These are phyloP conservation scores for Chrysolina haemoptera DNA, from an alignment of 2,888 invertebrate genomes.

Conservation along the genomic window DNA sequence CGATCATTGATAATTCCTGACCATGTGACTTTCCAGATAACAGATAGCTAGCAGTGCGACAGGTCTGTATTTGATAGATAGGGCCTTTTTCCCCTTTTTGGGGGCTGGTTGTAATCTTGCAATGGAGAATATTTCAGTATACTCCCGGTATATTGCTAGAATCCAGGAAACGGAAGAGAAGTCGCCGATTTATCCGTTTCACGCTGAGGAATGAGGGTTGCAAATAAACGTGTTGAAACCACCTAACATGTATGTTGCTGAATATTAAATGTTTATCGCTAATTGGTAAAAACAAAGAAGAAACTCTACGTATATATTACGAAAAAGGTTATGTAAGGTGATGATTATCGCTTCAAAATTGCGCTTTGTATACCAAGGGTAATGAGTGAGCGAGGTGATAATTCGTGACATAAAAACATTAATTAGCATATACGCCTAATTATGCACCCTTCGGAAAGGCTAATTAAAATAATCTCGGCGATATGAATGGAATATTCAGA, in stretches of 20 bases:
- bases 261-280: conserved; percentile 28
- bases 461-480: not conserved
- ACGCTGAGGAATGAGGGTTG: conserved; percentile 27
- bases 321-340: conserved; percentile 28
- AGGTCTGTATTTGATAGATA: too few relatives aligned
- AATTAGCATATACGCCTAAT: conserved; percentile 30
- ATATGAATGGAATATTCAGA: not conserved
- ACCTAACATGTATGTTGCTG: conserved; percentile 1
- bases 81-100: too few relatives aligned
- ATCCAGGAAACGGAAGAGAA: not conserved
- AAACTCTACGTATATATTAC: conserved; percentile 27
- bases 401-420: conserved; percentile 40
- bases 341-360: conserved; percentile 22
- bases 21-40: too few relatives aligned
- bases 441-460: not conserved
- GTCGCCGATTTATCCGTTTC: not conserved
- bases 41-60: too few relatives aligned
- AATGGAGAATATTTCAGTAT: too few relatives aligned
- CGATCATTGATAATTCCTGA: too few relatives aligned
- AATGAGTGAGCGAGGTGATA: conserved; percentile 37
- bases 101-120: too few relatives aligned
- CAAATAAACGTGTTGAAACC: conserved; percentile 25
- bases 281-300: conserved; percentile 33
- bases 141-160: not conserved
- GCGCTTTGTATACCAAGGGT: conserved; percentile 38